phyloP scores from a whole-genome alignment of 2,797 vertebrate species.

The Paedocypris micromegethes region DNA sequence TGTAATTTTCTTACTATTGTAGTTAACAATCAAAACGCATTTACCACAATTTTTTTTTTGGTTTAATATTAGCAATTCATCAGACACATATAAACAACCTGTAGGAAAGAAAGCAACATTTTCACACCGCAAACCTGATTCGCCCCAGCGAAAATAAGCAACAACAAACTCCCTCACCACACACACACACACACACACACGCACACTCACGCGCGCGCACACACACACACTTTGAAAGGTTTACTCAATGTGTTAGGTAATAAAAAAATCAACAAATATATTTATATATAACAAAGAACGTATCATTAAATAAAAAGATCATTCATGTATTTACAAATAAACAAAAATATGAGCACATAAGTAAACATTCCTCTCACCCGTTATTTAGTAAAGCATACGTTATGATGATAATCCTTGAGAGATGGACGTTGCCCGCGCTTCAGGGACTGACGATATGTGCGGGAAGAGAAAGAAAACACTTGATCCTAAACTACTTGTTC shows the following conservation, averaged over 20 bases:
- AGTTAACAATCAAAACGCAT: background rate
- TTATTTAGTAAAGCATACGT: conserved; percentile 50
- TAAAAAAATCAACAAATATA: conserved; percentile 80
- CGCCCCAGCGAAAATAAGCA: conserved; percentile 71
- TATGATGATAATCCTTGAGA: conserved; percentile 38
- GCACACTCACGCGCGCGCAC: conserved; percentile 21
- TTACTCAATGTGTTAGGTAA: conserved; percentile 74
- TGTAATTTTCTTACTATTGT: background rate
- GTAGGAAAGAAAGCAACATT: conserved; percentile 78
- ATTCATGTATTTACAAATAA: conserved; percentile 83
- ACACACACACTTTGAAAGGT: conserved; percentile 49
- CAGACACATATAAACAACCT: conserved; percentile 90
- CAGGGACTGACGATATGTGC: conserved; percentile 19
- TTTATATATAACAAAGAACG: conserved; percentile 77
- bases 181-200: conserved; percentile 49
- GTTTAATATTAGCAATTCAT: conserved; percentile 86
- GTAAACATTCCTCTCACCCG: conserved; percentile 78
- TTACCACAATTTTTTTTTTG: conserved; percentile 37
- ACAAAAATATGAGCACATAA: conserved; percentile 51
- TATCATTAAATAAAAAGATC: conserved; percentile 78
- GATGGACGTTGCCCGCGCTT: conserved; percentile 11
- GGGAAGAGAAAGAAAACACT: background rate
- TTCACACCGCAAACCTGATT: conserved; percentile 69
- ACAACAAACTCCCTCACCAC: conserved; percentile 60
- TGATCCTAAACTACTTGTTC: background rate